Conservation (phyloP, 1,140 invertebrate genomes). For the Drosophila kanapiae region DNA sequence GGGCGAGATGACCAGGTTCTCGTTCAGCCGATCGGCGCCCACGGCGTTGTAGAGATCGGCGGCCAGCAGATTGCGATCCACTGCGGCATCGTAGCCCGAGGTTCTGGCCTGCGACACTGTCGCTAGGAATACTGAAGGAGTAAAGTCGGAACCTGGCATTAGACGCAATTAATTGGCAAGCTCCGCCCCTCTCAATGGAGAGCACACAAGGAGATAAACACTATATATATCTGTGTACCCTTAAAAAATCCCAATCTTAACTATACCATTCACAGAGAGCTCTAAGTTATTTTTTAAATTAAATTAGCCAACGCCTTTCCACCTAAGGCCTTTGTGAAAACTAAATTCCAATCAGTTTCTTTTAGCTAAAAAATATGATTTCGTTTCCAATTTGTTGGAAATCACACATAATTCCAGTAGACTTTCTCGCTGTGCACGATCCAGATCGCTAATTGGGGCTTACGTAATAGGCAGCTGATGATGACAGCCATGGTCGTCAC, state of each 20-base stretch:
- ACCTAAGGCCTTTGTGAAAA: not conserved
- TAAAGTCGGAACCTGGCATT: conserved; percentile 16
- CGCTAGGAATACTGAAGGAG: conserved; percentile 38
- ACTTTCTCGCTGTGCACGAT: conserved; percentile 29
- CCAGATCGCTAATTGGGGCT: conserved; percentile 60
- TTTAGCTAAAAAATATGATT: not conserved
- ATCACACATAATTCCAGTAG: not conserved
- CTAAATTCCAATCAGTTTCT: not conserved
- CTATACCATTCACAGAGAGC: not conserved
- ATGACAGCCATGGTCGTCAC: conserved; percentile 62
- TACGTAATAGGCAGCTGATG: conserved; percentile 74
- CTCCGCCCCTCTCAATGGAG: not conserved
- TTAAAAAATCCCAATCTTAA: too few relatives aligned
- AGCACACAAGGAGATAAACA: not conserved
- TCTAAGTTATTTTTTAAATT: not conserved
- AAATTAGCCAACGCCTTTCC: too few relatives aligned
- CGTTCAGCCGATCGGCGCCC: conserved; percentile 66
- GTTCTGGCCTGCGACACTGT: conserved; percentile 42
- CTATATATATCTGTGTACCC: too few relatives aligned
- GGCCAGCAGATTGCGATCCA: conserved; percentile 75
- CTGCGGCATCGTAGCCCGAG: conserved; percentile 47
- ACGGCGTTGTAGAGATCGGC: conserved; percentile 77
- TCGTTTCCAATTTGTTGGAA: not conserved
- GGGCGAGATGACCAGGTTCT: conserved; percentile 76
- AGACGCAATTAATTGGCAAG: conserved; percentile 11